phyloP scores from a whole-genome alignment of 2,888 invertebrate species.

The Heliconius hortense region DNA sequence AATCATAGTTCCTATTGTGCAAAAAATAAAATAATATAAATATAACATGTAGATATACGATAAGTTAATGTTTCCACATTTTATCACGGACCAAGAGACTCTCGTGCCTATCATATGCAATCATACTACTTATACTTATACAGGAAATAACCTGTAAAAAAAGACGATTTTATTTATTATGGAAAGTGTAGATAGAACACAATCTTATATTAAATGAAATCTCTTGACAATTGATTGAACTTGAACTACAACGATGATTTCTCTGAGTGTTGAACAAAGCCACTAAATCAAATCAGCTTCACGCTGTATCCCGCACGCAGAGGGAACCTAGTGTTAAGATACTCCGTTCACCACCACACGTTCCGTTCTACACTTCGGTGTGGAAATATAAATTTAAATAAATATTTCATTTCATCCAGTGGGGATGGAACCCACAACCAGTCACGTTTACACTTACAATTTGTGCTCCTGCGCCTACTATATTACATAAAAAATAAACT shows the following conservation, averaged over 20 bases:
- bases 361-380: too few relatives aligned
- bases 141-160: background rate
- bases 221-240: too few relatives aligned
- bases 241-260: too few relatives aligned
- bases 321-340: too few relatives aligned
- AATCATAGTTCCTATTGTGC: too few relatives aligned
- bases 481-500: background rate
- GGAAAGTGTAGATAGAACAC: background rate
- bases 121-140: background rate
- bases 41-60: background rate
- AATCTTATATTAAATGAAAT: background rate
- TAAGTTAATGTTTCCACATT: slow-evolving; percentile 18
- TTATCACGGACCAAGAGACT: slow-evolving; percentile 30
- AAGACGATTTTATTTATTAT: background rate
- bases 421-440: too few relatives aligned
- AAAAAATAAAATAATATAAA: background rate
- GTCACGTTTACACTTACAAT: too few relatives aligned
- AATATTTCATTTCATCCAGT: too few relatives aligned
- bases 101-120: slow-evolving; percentile 14
- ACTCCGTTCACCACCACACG: too few relatives aligned
- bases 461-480: background rate
- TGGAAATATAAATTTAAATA: too few relatives aligned
- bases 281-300: background rate
- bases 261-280: background rate
- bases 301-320: too few relatives aligned